A percentile compares a stretch with the other conserved stretches of the same genome.
phyloP scores from a whole-genome alignment of 2,113 vertebrate genomes.

The Malaclemys terrapin region DNA sequence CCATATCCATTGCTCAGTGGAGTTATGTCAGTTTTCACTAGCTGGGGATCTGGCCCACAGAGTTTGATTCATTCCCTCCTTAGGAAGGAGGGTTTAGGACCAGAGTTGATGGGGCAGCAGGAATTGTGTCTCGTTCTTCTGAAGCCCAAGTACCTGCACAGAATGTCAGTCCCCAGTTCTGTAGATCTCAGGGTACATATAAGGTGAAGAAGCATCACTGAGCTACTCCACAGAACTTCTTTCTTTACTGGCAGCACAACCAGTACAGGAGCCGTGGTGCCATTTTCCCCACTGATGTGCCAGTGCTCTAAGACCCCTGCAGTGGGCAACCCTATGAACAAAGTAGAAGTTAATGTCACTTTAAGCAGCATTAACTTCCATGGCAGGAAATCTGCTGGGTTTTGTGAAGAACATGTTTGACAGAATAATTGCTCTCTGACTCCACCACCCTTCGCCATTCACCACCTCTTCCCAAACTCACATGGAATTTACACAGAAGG shows the following conservation, averaged over 20 bases:
- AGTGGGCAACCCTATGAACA: rapidly evolving
- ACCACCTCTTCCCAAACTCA: rapidly evolving
- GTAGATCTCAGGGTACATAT: background rate
- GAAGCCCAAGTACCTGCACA: background rate
- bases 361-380: background rate
- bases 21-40: background rate
- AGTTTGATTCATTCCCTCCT: background rate
- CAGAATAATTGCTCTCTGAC: background rate
- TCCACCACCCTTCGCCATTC: background rate
- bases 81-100: background rate
- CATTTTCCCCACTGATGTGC: rapidly evolving
- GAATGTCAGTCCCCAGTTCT: background rate
- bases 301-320: rapidly evolving
- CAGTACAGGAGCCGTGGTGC: background rate
- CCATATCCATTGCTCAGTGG: background rate
- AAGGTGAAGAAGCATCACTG: background rate
- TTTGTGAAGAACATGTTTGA: rapidly evolving
- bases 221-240: background rate
- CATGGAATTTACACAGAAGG: background rate
- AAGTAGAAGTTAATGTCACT: background rate
- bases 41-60: background rate
- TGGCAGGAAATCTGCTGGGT: background rate
- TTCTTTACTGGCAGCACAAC: background rate
- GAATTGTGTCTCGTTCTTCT: background rate
- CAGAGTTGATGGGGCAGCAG: background rate